These are phyloP conservation scores for Poecilia velifera DNA, from an alignment of 2,797 vertebrate genomes.

Conservation along the genomic window DNA sequence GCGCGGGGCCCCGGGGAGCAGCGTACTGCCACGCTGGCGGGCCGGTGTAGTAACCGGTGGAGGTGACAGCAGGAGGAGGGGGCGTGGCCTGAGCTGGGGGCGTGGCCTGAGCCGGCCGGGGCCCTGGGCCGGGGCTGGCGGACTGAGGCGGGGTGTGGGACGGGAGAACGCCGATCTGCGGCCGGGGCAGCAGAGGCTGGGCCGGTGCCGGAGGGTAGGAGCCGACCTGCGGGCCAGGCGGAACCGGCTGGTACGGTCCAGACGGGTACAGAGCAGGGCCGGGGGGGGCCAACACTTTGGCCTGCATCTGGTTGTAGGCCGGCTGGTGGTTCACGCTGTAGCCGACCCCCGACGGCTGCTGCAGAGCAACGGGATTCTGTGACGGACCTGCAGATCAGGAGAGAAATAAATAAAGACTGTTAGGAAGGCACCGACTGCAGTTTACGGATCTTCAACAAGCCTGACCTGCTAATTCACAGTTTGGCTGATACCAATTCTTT, in stretches of 20 bases:
- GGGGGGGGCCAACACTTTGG: constrained; percentile 81
- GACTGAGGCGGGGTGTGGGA: constrained; percentile 78
- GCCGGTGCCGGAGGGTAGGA: constrained; percentile 79
- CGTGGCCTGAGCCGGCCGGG: constrained; percentile 59
- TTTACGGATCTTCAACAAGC: too few species aligned
- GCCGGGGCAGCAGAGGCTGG: constrained; percentile 80
- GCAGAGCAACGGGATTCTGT: constrained; percentile 82
- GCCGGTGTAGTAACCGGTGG: constrained; percentile 80
- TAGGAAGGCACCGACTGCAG: background rate
- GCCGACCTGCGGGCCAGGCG: constrained; percentile 71
- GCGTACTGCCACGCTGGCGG: constrained; percentile 84
- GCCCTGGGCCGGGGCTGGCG: constrained; percentile 68
- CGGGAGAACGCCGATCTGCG: constrained; percentile 71
- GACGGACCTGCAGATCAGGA: constrained; percentile 85
- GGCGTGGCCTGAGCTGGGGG: constrained; percentile 78
- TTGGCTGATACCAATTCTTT: too few species aligned
- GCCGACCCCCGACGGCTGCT: constrained; percentile 82
- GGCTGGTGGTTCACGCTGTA: constrained; percentile 80
- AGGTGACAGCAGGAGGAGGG: constrained; percentile 76
- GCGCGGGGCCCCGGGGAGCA: constrained; percentile 60
- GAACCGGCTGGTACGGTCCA: constrained; percentile 80
- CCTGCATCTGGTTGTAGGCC: constrained; percentile 78
- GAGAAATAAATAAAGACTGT: background rate
- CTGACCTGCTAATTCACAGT: too few species aligned
- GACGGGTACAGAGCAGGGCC: constrained; percentile 82